Evolutionary conservation across 2,888 invertebrate genomes (phyloP).

Genomic region (Parasteatoda lunata): DNA sequence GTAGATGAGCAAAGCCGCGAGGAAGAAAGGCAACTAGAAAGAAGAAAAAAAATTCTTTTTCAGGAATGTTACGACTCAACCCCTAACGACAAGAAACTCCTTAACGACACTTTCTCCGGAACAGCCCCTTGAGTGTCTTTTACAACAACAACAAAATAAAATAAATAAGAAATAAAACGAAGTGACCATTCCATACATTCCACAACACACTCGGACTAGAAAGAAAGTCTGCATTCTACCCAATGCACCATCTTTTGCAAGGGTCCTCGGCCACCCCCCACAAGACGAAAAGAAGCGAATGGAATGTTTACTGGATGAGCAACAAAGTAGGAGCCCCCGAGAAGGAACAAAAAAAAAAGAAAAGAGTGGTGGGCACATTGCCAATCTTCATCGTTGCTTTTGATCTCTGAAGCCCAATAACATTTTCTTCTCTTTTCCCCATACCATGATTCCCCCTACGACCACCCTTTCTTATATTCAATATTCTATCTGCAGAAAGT

Average conservation of each 20-base stretch:
- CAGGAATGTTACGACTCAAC: slow-evolving; percentile 27
- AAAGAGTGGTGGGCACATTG: slow-evolving; percentile 33
- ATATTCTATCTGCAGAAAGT: slow-evolving; percentile 4
- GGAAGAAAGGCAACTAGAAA: not conserved
- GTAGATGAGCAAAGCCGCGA: no score
- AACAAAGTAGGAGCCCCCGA: slow-evolving; percentile 10
- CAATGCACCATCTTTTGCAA: not conserved
- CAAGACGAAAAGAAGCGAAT: not conserved
- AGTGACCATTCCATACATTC: slow-evolving; percentile 45
- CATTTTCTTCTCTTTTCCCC: slow-evolving; percentile 7
- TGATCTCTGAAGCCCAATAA: slow-evolving; percentile 31
- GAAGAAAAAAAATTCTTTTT: slow-evolving; percentile 5
- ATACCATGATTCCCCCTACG: not conserved
- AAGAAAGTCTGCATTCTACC: slow-evolving; percentile 1
- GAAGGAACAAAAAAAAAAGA: not conserved
- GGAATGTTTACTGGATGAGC: slow-evolving; percentile 45
- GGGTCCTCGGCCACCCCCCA: not conserved
- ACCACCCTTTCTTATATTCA: not conserved
- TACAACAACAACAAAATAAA: slow-evolving; percentile 16
- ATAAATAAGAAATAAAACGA: slow-evolving; percentile 4
- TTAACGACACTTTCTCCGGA: slow-evolving; percentile 38
- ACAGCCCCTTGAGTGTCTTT: not conserved
- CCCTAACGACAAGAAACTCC: slow-evolving; percentile 38
- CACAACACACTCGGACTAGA: slow-evolving; percentile 17
- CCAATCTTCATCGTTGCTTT: slow-evolving; percentile 47